Evolutionary conservation across 2,797 vertebrate species (phyloP).

Genomic region (Eremophila alpestris): DNA sequence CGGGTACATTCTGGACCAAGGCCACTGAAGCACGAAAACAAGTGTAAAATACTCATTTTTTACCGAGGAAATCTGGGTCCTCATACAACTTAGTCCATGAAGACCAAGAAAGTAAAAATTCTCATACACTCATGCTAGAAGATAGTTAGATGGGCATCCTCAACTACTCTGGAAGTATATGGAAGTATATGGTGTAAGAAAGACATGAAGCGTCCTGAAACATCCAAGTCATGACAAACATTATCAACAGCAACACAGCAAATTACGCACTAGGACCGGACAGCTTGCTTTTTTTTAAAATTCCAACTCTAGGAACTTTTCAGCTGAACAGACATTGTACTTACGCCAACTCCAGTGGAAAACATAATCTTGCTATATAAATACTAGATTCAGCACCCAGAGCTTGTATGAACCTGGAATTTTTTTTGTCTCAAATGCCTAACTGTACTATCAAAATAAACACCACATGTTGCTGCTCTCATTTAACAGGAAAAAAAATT

Average conservation of each 20-base stretch:
- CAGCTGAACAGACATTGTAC: neutral
- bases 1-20: neutral
- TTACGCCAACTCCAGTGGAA: neutral
- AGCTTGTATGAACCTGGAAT: neutral
- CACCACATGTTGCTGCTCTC: neutral
- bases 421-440: neutral
- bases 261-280: neutral
- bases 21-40: neutral
- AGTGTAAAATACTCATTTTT: neutral
- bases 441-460: neutral
- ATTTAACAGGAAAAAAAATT: neutral
- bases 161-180: neutral
- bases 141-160: neutral
- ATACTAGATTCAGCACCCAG: neutral
- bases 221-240: neutral
- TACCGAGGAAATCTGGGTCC: neutral
- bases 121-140: neutral
- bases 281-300: neutral
- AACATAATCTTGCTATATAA: neutral
- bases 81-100: neutral
- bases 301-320: neutral
- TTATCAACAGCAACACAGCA: accelerated
- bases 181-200: neutral
- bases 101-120: neutral
- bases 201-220: neutral